Evolutionary conservation across 2,888 invertebrate genomes (phyloP).

Genomic region (Dioctria rufipes): DNA sequence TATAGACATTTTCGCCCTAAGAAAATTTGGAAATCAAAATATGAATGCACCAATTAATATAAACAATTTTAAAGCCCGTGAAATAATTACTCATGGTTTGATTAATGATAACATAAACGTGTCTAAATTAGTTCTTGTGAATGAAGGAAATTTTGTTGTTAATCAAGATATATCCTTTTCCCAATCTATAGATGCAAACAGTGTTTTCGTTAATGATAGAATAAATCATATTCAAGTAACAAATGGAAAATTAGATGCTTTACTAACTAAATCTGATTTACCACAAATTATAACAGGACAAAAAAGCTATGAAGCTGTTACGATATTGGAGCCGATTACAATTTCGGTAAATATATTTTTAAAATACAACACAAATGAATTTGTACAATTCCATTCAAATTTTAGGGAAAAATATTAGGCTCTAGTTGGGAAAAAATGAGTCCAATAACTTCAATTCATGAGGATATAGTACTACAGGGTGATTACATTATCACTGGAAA

Average conservation of each 20-base stretch:
- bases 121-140: constrained; percentile 68
- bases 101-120: constrained; percentile 63
- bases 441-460: constrained; percentile 71
- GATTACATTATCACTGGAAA: constrained; percentile 71
- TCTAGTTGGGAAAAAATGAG: constrained; percentile 69
- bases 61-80: constrained; percentile 65
- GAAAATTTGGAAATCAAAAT: constrained; percentile 72
- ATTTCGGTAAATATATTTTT: constrained; percentile 64
- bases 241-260: constrained; percentile 70
- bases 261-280: constrained; percentile 69
- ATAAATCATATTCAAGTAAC: constrained; percentile 72
- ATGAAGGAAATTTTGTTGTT: constrained; percentile 69
- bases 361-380: constrained; percentile 57
- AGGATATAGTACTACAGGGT: constrained; percentile 70
- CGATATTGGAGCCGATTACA: constrained; percentile 71
- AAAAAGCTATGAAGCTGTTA: constrained; percentile 71
- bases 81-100: constrained; percentile 62
- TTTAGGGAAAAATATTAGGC: constrained; percentile 71
- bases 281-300: constrained; percentile 71
- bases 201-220: constrained; percentile 69
- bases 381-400: neutral
- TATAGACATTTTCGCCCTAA: constrained; percentile 72
- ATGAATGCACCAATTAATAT: constrained; percentile 66
- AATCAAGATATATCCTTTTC: constrained; percentile 71
- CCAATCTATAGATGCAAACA: constrained; percentile 68